A percentile compares a stretch with the other conserved stretches of the same genome.
Conservation (phyloP, 1,140 invertebrate species). For the Phortica variegata region DNA sequence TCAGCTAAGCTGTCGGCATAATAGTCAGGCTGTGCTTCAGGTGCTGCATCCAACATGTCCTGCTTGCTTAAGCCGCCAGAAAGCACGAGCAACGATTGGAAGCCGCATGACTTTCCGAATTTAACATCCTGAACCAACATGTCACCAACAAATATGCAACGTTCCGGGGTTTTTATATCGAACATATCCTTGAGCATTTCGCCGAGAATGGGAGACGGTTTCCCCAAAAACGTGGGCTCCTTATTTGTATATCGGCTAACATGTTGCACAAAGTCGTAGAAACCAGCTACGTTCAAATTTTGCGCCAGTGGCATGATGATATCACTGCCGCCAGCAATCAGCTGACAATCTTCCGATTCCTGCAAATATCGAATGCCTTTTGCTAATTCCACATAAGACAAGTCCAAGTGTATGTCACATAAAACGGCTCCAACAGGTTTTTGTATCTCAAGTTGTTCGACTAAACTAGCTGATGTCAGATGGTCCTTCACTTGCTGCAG, state of each 20-base stretch:
- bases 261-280: constrained; percentile 59
- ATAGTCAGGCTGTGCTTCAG: constrained; percentile 54
- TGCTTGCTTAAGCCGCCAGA: constrained; percentile 58
- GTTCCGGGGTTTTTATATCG: constrained; percentile 57
- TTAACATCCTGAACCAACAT: constrained; percentile 64
- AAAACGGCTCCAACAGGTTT: constrained; percentile 42
- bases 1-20: constrained; percentile 56
- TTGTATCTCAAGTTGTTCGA: constrained; percentile 29
- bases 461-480: constrained; percentile 30
- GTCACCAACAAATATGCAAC: constrained; percentile 65
- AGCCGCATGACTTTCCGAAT: constrained; percentile 60
- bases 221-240: constrained; percentile 58
- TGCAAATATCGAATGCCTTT: constrained; percentile 40
- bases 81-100: constrained; percentile 60
- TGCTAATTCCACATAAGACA: constrained; percentile 41
- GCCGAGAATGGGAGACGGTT: constrained; percentile 60
- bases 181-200: constrained; percentile 56
- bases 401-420: constrained; percentile 43
- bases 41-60: constrained; percentile 33
- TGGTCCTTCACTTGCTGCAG: constrained; percentile 41
- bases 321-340: constrained; percentile 45
- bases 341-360: constrained; percentile 28
- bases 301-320: constrained; percentile 35
- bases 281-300: constrained; percentile 42
- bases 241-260: constrained; percentile 56